These are phyloP conservation scores for Brachionus koreanus DNA, from an alignment of 1,140 invertebrate genomes.

Conservation along the genomic window DNA sequence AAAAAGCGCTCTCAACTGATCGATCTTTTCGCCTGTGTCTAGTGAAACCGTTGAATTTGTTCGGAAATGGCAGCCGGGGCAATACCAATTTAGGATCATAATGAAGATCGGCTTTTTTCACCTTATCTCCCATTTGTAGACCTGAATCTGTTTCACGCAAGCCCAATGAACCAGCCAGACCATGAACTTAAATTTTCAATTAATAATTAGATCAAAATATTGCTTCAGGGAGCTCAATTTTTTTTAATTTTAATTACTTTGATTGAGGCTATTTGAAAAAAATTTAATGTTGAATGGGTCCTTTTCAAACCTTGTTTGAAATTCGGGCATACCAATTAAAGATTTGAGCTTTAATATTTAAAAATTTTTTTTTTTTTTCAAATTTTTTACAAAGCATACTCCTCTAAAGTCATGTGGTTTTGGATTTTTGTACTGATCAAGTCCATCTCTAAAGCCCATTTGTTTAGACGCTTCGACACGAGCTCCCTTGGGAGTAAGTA, in stretches of 20 bases:
- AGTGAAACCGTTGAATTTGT: conserved; percentile 20
- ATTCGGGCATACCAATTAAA: conserved; percentile 6
- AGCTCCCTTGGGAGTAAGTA: not conserved
- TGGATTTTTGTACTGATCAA: conserved; percentile 31
- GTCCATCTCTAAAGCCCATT: conserved; percentile 26
- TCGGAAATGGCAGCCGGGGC: conserved; percentile 2
- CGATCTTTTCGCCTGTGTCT: conserved; percentile 1
- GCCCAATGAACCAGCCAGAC: not conserved
- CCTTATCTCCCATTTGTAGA: conserved; percentile 32
- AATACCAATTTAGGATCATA: conserved; percentile 28
- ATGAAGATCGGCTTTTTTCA: conserved; percentile 20
- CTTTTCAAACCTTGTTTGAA: conserved; percentile 11
- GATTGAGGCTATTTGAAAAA: conserved; percentile 11
- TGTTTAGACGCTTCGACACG: not conserved
- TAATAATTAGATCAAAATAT: not conserved
- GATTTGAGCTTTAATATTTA: conserved; percentile 11
- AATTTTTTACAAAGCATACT: not conserved
- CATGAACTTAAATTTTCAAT: conserved; percentile 35
- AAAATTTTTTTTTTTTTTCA: not conserved
- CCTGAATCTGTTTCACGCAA: not conserved
- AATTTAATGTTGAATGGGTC: conserved; percentile 26
- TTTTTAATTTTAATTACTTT: not conserved
- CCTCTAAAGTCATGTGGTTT: conserved; percentile 38
- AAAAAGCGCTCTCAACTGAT: conserved; percentile 38
- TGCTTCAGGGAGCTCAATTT: not conserved